These are phyloP conservation scores for Nysson spinosus DNA, from an alignment of 2,888 invertebrate genomes.

Conservation along the genomic window DNA sequence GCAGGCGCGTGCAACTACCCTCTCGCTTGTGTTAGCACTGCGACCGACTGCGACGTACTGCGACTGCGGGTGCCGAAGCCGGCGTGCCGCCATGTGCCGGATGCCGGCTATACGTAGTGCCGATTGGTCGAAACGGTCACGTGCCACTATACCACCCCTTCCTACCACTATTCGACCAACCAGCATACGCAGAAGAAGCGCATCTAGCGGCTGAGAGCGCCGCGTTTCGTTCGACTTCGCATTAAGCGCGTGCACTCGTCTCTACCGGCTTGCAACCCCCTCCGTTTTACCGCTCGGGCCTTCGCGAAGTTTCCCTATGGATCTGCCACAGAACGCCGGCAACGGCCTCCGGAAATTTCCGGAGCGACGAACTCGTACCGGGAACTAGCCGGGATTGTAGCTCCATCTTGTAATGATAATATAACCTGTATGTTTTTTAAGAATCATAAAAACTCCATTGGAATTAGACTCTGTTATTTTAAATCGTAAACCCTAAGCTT, in stretches of 20 bases:
- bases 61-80: conserved; percentile 69
- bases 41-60: conserved; percentile 72
- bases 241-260: conserved; percentile 47
- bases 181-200: conserved; percentile 48
- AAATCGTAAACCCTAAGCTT: too few relatives aligned
- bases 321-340: conserved; percentile 32
- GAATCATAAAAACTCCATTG: conserved; percentile 13
- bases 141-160: conserved; percentile 62
- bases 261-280: conserved; percentile 50
- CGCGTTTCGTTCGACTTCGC: conserved; percentile 38
- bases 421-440: conserved; percentile 3
- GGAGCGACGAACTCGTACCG: conserved; percentile 31
- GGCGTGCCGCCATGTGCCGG: conserved; percentile 73
- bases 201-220: conserved; percentile 65
- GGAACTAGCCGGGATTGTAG: conserved; percentile 18
- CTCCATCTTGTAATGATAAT: conserved; percentile 39
- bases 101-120: conserved; percentile 68
- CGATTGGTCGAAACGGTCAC: conserved; percentile 70
- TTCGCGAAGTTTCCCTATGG: conserved; percentile 53
- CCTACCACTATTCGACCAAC: conserved; percentile 35
- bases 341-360: conserved; percentile 50
- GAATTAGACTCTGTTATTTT: conserved; percentile 13
- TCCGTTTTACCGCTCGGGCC: conserved; percentile 56
- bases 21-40: conserved; percentile 74
- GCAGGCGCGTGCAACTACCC: conserved; percentile 78